Evolutionary conservation across 37 sponge, comb jelly and placozoan species (phyloP).

Genomic region (Spongilla lacustris): DNA sequence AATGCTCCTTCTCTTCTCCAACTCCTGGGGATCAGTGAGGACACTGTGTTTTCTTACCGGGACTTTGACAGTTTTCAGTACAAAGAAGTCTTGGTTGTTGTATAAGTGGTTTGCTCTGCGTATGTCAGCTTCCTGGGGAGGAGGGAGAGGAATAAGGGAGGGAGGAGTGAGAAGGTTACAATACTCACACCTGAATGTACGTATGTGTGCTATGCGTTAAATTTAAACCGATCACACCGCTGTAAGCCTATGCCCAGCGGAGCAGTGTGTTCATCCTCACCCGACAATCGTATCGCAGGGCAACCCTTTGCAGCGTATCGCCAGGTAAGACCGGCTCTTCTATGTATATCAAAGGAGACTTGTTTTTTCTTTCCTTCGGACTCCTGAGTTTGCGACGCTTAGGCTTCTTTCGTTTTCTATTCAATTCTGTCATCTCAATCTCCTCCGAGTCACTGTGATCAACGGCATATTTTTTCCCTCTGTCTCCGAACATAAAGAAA

Average conservation of each 20-base stretch:
- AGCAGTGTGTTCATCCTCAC: too few relatives aligned
- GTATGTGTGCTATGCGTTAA: not conserved
- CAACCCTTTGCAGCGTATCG: constrained; percentile 74
- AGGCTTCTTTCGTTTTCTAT: constrained; percentile 4
- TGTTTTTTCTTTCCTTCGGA: not conserved
- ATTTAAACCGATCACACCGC: too few relatives aligned
- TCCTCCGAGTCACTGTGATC: constrained; percentile 44
- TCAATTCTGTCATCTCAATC: constrained; percentile 53
- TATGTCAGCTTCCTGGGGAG: constrained; percentile 69
- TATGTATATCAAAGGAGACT: constrained; percentile 11
- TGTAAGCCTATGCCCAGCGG: too few relatives aligned
- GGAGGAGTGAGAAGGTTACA: not conserved
- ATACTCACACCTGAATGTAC: not conserved
- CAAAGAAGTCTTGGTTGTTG: constrained; percentile 76
- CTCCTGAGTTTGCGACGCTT: constrained; percentile 18
- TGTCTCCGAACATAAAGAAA: constrained; percentile 54
- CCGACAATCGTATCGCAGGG: constrained; percentile 68
- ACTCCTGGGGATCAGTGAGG: constrained; percentile 51
- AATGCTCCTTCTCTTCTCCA: constrained; percentile 60
- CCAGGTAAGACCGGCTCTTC: constrained; percentile 70
- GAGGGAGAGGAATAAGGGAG: not conserved
- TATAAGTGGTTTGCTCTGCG: constrained; percentile 79
- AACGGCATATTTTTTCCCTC: constrained; percentile 33
- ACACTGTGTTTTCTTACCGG: constrained; percentile 71
- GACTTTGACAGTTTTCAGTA: constrained; percentile 75